Conservation (phyloP, 2,797 vertebrate genomes). For the Sitta carolinensis region DNA sequence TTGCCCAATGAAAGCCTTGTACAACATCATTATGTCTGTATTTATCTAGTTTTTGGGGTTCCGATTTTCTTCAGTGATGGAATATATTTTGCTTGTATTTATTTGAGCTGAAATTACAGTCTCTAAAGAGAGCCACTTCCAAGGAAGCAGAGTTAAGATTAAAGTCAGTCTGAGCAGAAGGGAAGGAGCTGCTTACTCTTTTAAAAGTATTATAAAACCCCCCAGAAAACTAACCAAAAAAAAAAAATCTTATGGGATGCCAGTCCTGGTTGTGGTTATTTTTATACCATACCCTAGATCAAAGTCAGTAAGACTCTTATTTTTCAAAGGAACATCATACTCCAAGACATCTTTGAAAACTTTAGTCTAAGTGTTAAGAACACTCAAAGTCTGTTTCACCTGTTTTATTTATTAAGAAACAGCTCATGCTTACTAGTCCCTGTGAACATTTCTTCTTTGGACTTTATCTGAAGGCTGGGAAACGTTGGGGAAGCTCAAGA, state of each 20-base stretch:
- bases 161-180: slow-evolving; percentile 17
- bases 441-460: neutral
- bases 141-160: slow-evolving; percentile 29
- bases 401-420: slow-evolving; percentile 50
- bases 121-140: neutral
- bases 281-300: slow-evolving; percentile 16
- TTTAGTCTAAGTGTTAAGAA: slow-evolving; percentile 22
- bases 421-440: neutral
- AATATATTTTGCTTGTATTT: slow-evolving; percentile 7
- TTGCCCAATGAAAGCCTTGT: slow-evolving; percentile 1
- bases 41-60: neutral
- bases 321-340: slow-evolving; percentile 52
- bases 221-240: neutral
- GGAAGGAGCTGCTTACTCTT: neutral
- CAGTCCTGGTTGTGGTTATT: slow-evolving; percentile 20
- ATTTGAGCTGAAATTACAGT: neutral
- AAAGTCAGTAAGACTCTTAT: slow-evolving; percentile 13
- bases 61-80: neutral
- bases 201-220: neutral
- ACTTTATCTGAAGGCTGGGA: neutral
- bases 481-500: neutral
- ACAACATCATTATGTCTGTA: neutral
- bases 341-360: slow-evolving; percentile 29
- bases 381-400: slow-evolving; percentile 33
- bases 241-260: neutral